These are phyloP conservation scores for Passerina amoena DNA, from an alignment of 2,113 vertebrate species.

Conservation along the genomic window DNA sequence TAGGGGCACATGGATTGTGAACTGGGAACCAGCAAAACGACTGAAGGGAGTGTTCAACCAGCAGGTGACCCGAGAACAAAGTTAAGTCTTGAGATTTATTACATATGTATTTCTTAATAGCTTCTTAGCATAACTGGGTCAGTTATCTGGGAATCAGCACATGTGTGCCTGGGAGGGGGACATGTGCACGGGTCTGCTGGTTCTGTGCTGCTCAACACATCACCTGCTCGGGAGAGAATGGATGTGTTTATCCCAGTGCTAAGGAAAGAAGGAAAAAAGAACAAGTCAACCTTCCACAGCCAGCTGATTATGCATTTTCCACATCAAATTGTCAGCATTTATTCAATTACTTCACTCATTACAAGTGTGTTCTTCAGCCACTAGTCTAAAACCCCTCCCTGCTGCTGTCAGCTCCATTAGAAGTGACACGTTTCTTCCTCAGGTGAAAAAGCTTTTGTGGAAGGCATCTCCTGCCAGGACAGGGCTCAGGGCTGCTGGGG, in stretches of 20 bases:
- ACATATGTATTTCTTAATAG: not conserved
- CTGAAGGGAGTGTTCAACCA: not conserved
- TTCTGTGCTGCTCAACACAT: not conserved
- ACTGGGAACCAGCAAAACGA: not conserved
- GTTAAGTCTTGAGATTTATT: not conserved
- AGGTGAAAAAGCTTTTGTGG: not conserved
- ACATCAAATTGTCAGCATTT: conserved; percentile 36
- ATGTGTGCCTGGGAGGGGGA: not conserved
- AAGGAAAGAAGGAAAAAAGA: not conserved
- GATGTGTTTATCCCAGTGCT: not conserved
- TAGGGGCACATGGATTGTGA: accelerated
- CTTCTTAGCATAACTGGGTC: conserved; percentile 35
- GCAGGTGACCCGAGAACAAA: not conserved
- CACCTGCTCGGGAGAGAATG: conserved; percentile 25
- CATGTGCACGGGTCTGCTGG: not conserved
- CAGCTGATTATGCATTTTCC: conserved; percentile 10
- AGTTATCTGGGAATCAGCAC: conserved; percentile 37
- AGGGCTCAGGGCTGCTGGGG: not conserved
- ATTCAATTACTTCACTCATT: conserved; percentile 38
- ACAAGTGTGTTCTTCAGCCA: not conserved
- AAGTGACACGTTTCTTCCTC: not conserved
- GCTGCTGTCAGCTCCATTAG: conserved; percentile 6
- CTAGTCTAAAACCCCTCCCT: conserved; percentile 8
- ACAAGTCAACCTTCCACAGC: not conserved
- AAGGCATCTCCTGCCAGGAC: not conserved